phyloP scores from a whole-genome alignment of 2,888 invertebrate species.

The Yponomeuta malinellus region DNA sequence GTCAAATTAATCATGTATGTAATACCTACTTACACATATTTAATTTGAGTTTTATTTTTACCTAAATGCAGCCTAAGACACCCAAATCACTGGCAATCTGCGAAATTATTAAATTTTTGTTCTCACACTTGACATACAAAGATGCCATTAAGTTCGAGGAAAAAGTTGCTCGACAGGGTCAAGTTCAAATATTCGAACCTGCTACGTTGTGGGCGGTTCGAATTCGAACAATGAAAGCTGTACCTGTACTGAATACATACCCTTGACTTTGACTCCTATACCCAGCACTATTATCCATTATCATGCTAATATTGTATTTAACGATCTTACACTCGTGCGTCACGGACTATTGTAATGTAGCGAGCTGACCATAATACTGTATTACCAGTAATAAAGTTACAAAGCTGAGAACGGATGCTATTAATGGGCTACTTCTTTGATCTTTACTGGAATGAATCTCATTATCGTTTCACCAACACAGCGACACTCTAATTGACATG shows the following conservation, averaged over 20 bases:
- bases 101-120: too few relatives aligned
- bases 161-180: background rate
- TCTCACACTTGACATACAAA: background rate
- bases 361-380: slow-evolving; percentile 1
- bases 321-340: background rate
- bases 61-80: too few relatives aligned
- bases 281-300: background rate
- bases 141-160: background rate
- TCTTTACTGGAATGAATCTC: background rate
- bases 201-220: background rate
- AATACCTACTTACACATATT: too few relatives aligned
- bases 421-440: background rate
- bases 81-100: too few relatives aligned
- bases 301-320: slow-evolving; percentile 1
- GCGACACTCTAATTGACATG: background rate
- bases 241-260: background rate
- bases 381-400: background rate
- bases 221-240: background rate
- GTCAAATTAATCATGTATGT: too few relatives aligned
- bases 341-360: background rate
- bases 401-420: background rate
- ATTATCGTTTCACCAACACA: background rate
- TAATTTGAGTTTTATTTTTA: too few relatives aligned
- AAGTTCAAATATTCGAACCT: background rate
- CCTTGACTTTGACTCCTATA: slow-evolving; percentile 7